These are phyloP conservation scores for Cyclophora albipunctata DNA, from an alignment of 2,888 invertebrate species.

Conservation along the genomic window DNA sequence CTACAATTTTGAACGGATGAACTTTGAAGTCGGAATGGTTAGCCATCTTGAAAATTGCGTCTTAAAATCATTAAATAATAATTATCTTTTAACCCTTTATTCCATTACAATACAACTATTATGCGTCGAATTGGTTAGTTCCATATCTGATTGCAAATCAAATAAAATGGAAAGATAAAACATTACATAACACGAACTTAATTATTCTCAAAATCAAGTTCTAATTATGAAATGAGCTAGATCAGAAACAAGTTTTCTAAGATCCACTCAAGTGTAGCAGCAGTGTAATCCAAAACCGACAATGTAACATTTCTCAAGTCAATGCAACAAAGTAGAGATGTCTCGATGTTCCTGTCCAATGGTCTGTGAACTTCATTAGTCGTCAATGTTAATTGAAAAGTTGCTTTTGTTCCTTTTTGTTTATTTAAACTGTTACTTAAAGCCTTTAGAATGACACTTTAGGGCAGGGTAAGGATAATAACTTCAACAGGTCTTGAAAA, in stretches of 20 bases:
- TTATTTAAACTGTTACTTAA: no score
- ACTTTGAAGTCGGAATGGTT: neutral
- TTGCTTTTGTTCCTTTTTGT: conserved; percentile 24
- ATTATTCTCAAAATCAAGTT: no score
- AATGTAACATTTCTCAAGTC: neutral
- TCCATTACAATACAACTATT: neutral
- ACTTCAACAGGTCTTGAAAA: conserved; percentile 13
- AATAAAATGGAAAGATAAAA: no score
- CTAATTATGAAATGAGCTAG: neutral
- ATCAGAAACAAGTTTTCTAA: neutral
- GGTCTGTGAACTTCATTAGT: conserved; percentile 39
- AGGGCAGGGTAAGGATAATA: no score
- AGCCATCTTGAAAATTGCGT: no score
- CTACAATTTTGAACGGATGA: no score
- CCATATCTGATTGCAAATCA: no score
- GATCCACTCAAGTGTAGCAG: neutral
- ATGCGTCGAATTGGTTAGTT: no score
- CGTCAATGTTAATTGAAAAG: conserved; percentile 37
- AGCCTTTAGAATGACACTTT: no score
- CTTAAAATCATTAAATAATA: neutral
- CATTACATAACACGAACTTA: no score
- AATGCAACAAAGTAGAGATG: conserved; percentile 7
- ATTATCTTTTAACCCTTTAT: neutral
- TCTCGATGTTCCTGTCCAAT: conserved; percentile 27
- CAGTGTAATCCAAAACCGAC: neutral